Conservation (phyloP, 2,888 invertebrate species). For the Andrena marginata region DNA sequence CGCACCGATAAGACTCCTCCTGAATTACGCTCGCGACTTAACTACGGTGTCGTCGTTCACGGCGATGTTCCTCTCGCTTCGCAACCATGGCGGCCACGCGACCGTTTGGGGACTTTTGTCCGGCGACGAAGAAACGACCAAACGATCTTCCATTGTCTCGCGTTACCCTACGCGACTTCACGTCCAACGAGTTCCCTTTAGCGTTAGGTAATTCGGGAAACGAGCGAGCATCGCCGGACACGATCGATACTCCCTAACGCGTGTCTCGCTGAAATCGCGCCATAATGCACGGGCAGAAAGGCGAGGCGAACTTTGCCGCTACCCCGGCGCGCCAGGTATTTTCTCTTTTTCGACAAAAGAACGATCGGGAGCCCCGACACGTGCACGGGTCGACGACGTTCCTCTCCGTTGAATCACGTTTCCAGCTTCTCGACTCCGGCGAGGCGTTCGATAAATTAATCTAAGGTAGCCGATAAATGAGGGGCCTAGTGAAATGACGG, state of each 20-base stretch:
- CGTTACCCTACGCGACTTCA: slow-evolving; percentile 2
- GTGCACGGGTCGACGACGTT: neutral
- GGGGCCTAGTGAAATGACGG: neutral
- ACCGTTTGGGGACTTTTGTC: slow-evolving; percentile 2
- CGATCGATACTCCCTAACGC: neutral
- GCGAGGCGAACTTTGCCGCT: neutral
- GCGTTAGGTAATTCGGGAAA: neutral
- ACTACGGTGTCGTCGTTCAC: slow-evolving; percentile 4
- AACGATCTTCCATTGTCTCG: slow-evolving; percentile 8
- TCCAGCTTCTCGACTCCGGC: neutral
- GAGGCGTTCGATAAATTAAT: slow-evolving; percentile 9
- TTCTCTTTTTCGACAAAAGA: neutral
- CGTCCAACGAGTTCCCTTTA: neutral
- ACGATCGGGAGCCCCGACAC: neutral
- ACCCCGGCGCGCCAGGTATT: neutral
- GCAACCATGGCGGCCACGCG: neutral
- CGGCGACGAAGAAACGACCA: neutral
- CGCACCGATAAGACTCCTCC: slow-evolving; percentile 2
- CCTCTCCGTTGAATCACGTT: neutral
- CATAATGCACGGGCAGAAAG: neutral
- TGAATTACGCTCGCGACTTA: slow-evolving; percentile 16
- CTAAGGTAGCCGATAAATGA: neutral
- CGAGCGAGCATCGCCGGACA: neutral
- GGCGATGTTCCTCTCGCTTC: slow-evolving; percentile 8
- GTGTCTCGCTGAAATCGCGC: neutral